phyloP scores from a whole-genome alignment of 1,140 invertebrate genomes.

The Theocolax elegans region DNA sequence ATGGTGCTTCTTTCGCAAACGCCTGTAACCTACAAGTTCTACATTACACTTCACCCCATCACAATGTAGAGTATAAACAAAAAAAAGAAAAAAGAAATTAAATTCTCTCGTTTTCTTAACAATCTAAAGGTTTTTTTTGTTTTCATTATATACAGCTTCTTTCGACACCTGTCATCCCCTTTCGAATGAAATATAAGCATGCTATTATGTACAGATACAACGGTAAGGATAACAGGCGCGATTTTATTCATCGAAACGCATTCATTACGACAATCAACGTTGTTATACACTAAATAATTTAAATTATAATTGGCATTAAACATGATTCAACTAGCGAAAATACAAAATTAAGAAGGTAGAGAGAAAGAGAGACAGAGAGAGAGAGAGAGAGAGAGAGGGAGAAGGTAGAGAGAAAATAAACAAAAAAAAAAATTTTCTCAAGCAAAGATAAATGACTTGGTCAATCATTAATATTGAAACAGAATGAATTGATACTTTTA shows the following conservation, averaged over 20 bases:
- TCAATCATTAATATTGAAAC: too few relatives aligned
- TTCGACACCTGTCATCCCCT: conserved; percentile 44
- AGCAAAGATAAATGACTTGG: conserved; percentile 10
- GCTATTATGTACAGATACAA: conserved; percentile 60
- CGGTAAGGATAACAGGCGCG: conserved; percentile 40
- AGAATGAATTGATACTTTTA: too few relatives aligned
- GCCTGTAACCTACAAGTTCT: conserved; percentile 56
- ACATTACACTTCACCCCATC: conserved; percentile 61
- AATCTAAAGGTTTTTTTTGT: conserved; percentile 45
- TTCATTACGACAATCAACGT: conserved; percentile 44
- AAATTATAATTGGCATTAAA: conserved; percentile 36
- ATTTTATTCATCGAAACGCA: conserved; percentile 46
- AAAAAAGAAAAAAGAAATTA: conserved; percentile 55
- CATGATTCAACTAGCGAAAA: conserved; percentile 21
- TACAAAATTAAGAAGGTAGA: conserved; percentile 18
- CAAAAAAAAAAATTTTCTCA: conserved; percentile 9
- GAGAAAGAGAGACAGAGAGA: too few relatives aligned
- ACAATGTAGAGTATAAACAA: conserved; percentile 57
- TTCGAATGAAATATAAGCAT: conserved; percentile 57
- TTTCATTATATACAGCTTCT: conserved; percentile 52
- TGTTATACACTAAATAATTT: conserved; percentile 56
- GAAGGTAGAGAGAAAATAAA: conserved; percentile 28
- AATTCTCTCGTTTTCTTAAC: conserved; percentile 28
- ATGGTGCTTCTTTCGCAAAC: conserved; percentile 25
- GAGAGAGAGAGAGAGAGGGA: too few relatives aligned